Conservation (phyloP, 1,140 invertebrate genomes). For the Cyclina sinensis region DNA sequence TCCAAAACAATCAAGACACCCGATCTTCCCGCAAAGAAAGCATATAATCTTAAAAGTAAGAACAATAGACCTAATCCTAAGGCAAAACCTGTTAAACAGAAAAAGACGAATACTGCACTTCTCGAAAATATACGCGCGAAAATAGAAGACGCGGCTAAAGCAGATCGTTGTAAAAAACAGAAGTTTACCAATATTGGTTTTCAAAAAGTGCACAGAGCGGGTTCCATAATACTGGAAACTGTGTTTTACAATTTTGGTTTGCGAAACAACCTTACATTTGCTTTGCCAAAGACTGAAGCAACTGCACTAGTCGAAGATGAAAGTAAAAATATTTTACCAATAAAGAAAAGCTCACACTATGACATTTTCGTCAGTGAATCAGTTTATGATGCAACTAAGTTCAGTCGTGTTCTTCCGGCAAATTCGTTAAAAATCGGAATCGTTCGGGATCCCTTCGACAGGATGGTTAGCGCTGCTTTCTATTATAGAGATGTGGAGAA, state of each 20-base stretch:
- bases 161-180: no score
- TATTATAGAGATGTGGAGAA: slow-evolving; percentile 16
- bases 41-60: no score
- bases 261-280: slow-evolving; percentile 87
- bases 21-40: no score
- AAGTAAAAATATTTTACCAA: background rate
- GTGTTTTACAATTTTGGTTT: slow-evolving; percentile 87
- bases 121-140: no score
- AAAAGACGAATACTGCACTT: no score
- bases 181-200: slow-evolving; percentile 51
- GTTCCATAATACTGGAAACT: slow-evolving; percentile 87
- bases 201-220: slow-evolving; percentile 86
- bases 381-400: background rate
- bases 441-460: background rate
- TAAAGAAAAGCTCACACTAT: background rate
- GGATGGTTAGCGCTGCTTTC: slow-evolving; percentile 27
- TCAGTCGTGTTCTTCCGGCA: background rate
- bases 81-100: no score
- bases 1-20: no score
- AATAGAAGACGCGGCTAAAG: no score
- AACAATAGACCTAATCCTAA: no score
- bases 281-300: slow-evolving; percentile 80
- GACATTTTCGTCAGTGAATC: background rate
- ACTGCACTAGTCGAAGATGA: background rate
- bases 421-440: background rate